Evolutionary conservation across 2,888 invertebrate species (phyloP), one percentile per base, ranked within the genome.

Genomic region (Drosophila infuscata): DNA sequence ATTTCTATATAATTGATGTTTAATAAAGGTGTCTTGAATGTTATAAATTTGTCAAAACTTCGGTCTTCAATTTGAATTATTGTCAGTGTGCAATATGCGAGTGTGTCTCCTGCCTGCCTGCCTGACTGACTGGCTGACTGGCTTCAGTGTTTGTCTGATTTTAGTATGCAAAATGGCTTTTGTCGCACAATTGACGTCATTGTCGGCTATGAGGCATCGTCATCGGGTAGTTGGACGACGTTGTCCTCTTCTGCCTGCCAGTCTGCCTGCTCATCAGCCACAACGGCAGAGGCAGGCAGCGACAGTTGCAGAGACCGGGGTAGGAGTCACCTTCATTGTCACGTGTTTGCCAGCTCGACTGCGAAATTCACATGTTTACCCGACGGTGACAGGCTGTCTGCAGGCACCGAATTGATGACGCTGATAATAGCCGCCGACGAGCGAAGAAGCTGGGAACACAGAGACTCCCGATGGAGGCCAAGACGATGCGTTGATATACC

Each of bases 311-410:
- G 52, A 70, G 67, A 65, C 75, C 74, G 49, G 35, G 36, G 3
- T 12, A 48, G 58, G 64, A 67, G 63, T 58, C 70, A 65, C 57
- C 77, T 60, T 79, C 80, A 74, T 76, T 79, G 83, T 89, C 89
- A 88, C 87, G 91, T 90, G 84, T 85, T 83, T 87, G 90, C 81
- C 84, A 72, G 87, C 86, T 91, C 91, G 89, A 90, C 90, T 91
- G 89, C 88, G 85, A 91, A 91, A 91, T 91, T 88, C 88, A 81
- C 88, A 81, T 90, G 89, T 81, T 85, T 87, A 80, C 87, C 83
- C 81, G 79, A 82, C 85, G 90, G 90, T 89, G 91, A 88, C 90
- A 90, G 86, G 83, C 88, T 91, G 91, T 90, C 90, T 90, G 88
- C 90, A 82, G 81, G 79, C 88, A 79, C 79, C 83, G 79, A 88